These are phyloP conservation scores for Orius insidiosus DNA, from an alignment of 1,140 invertebrate genomes.

Conservation along the genomic window DNA sequence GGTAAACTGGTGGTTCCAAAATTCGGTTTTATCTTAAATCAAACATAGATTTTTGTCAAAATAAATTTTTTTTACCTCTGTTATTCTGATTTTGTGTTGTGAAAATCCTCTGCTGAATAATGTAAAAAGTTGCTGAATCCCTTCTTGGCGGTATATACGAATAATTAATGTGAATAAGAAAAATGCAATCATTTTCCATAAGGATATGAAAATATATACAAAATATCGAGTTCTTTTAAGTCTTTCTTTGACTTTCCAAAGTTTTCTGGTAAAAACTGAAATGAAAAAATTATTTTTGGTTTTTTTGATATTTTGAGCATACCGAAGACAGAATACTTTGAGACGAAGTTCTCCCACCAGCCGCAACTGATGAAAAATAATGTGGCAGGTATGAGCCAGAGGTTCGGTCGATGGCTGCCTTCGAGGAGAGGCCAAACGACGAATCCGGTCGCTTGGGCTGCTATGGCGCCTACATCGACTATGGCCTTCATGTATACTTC, in stretches of 20 bases:
- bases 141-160: slow-evolving; percentile 53
- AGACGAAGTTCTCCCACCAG: slow-evolving; percentile 97
- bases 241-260: slow-evolving; percentile 66
- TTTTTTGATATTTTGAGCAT: slow-evolving; percentile 17
- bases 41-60: slow-evolving; percentile 4
- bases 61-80: slow-evolving; percentile 35
- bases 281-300: slow-evolving; percentile 7
- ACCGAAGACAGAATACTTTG: slow-evolving; percentile 59
- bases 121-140: slow-evolving; percentile 57
- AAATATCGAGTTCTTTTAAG: slow-evolving; percentile 68
- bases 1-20: slow-evolving; percentile 35
- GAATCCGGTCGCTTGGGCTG: slow-evolving; percentile 73
- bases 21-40: slow-evolving; percentile 34
- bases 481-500: slow-evolving; percentile 51
- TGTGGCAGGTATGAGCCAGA: slow-evolving; percentile 69
- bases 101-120: slow-evolving; percentile 57
- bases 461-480: slow-evolving; percentile 63
- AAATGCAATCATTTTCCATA: slow-evolving; percentile 76
- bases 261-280: slow-evolving; percentile 54
- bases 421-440: slow-evolving; percentile 69
- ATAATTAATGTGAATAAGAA: slow-evolving; percentile 56
- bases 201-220: slow-evolving; percentile 68
- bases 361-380: slow-evolving; percentile 72
- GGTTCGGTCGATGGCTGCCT: slow-evolving; percentile 35
- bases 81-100: slow-evolving; percentile 57